Evolutionary conservation across 2,888 invertebrate species (phyloP).

Genomic region (Crioceris asparagi): DNA sequence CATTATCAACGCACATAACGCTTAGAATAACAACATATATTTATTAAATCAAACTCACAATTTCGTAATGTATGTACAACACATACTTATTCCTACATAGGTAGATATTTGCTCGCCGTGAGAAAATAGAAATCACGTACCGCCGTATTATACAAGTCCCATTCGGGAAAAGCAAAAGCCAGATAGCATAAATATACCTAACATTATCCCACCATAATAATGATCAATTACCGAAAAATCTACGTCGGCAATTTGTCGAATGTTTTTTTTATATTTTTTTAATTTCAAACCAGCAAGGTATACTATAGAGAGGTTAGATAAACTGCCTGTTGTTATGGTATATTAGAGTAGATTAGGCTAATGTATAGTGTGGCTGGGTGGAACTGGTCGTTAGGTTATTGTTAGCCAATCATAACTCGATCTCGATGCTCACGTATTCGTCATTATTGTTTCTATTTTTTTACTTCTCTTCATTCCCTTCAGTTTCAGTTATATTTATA

Average conservation of each 20-base stretch:
- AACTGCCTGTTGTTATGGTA: constrained; percentile 25
- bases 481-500: not conserved
- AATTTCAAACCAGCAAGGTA: too few species aligned
- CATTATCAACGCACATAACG: too few species aligned
- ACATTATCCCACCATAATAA: too few species aligned
- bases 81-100: too few species aligned
- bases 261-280: constrained; percentile 29
- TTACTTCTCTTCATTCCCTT: not conserved
- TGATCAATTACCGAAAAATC: constrained; percentile 22
- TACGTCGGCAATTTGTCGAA: constrained; percentile 25
- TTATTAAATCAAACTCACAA: too few species aligned
- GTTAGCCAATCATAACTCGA: constrained; percentile 29
- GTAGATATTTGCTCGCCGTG: too few species aligned
- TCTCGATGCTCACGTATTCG: constrained; percentile 26
- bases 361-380: constrained; percentile 30
- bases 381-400: constrained; percentile 26
- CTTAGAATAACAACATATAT: too few species aligned
- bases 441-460: constrained; percentile 14
- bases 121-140: too few species aligned
- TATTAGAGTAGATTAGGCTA: constrained; percentile 27
- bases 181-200: too few species aligned
- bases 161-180: too few species aligned
- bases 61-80: too few species aligned
- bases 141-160: too few species aligned
- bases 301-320: constrained; percentile 25